Conservation (phyloP, 2,113 vertebrate species). For the Rhodinocichla rosea region DNA sequence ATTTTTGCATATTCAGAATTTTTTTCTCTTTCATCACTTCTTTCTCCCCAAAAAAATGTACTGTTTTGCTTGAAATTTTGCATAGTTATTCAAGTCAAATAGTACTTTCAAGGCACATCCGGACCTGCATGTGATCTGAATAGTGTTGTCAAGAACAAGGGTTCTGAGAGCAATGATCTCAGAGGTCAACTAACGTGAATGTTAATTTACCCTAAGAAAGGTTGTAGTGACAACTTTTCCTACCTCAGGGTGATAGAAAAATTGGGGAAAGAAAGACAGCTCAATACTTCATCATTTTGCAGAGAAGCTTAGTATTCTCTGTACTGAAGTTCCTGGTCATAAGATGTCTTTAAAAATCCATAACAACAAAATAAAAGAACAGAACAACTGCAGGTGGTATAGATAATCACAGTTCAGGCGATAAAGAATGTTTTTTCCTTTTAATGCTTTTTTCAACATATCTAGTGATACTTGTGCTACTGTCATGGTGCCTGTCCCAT, state of each 20-base stretch:
- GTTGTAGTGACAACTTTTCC: neutral
- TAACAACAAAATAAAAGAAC: neutral
- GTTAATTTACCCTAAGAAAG: neutral
- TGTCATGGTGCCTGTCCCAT: no score
- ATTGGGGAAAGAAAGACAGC: neutral
- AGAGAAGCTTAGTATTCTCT: neutral
- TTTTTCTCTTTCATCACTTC: neutral
- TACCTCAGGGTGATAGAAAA: neutral
- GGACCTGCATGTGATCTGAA: neutral
- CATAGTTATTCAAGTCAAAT: neutral
- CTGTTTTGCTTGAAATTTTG: neutral
- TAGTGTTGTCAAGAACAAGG: neutral
- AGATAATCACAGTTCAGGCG: neutral
- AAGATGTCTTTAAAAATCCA: neutral
- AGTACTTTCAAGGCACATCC: neutral
- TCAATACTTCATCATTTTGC: neutral
- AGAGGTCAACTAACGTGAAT: neutral
- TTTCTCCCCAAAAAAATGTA: neutral
- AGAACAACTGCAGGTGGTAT: neutral
- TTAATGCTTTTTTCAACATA: neutral
- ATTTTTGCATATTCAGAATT: neutral
- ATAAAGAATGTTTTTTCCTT: neutral
- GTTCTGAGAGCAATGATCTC: neutral
- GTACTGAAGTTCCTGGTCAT: neutral
- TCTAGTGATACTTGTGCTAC: neutral